Evolutionary conservation across 2,797 vertebrate species (phyloP).

Genomic region (Thunnus albacares): DNA sequence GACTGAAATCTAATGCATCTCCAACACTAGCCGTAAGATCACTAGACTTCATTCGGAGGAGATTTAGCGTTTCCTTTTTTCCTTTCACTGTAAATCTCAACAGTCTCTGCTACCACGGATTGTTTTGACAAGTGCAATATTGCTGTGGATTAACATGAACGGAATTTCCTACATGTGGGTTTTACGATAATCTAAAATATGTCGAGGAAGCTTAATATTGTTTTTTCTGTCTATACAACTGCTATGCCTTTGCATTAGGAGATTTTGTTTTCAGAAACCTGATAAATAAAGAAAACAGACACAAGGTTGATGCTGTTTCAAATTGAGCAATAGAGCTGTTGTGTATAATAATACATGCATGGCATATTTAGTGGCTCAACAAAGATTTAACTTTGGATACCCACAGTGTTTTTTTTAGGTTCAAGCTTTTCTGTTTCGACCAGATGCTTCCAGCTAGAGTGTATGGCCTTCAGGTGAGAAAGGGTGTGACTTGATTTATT

Average conservation of each 20-base stretch:
- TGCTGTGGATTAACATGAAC: slow-evolving; percentile 66
- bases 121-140: slow-evolving; percentile 61
- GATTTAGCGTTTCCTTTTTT: slow-evolving; percentile 13
- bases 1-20: background rate
- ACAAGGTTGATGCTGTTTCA: slow-evolving; percentile 15
- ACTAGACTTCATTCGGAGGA: slow-evolving; percentile 24
- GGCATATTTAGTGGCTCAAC: slow-evolving; percentile 16
- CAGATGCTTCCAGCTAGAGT: background rate
- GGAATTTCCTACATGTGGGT: slow-evolving; percentile 50
- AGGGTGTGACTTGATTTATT: slow-evolving; percentile 17
- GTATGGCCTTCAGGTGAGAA: slow-evolving; percentile 11
- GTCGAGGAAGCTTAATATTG: slow-evolving; percentile 50
- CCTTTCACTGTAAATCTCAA: slow-evolving; percentile 30
- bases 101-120: slow-evolving; percentile 28
- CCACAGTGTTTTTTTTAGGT: background rate
- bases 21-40: slow-evolving; percentile 9
- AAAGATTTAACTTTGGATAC: slow-evolving; percentile 4
- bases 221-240: slow-evolving; percentile 50
- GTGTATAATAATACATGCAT: background rate
- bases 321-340: slow-evolving; percentile 22
- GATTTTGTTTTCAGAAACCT: slow-evolving; percentile 33
- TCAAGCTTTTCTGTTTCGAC: slow-evolving; percentile 1
- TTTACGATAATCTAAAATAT: slow-evolving; percentile 68
- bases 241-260: slow-evolving; percentile 35
- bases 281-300: slow-evolving; percentile 25